Conservation (phyloP, 2,113 vertebrate species). For the Ceyx cyanopectus region DNA sequence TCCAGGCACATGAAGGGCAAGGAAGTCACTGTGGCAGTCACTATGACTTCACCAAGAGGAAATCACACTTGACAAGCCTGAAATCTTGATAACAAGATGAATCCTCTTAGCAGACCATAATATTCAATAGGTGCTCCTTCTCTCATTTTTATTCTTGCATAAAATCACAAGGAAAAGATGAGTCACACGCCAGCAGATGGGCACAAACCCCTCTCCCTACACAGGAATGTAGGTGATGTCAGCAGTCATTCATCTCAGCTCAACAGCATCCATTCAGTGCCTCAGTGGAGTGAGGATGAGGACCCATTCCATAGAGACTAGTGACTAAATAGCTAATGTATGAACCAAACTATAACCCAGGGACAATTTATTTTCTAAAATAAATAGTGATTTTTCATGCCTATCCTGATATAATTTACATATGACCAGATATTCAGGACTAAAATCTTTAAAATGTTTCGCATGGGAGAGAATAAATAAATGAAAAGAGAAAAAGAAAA, state of each 20-base stretch:
- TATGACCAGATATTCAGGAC: not conserved
- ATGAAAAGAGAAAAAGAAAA: not conserved
- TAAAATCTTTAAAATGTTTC: not conserved
- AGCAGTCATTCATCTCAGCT: constrained; percentile 30
- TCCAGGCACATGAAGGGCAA: not conserved
- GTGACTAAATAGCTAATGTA: not conserved
- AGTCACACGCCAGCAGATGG: constrained; percentile 56
- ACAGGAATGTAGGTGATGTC: constrained; percentile 16
- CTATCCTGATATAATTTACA: not conserved
- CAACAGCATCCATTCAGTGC: not conserved
- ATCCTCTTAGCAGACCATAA: not conserved
- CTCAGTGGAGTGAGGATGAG: not conserved
- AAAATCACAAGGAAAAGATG: constrained; percentile 32
- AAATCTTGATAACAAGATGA: not conserved
- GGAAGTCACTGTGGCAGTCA: not conserved
- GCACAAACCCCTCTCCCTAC: not conserved
- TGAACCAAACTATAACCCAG: not conserved
- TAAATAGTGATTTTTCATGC: not conserved
- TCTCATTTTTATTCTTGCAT: not conserved
- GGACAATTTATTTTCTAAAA: not conserved
- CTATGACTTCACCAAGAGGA: not conserved
- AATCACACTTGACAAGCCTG: not conserved
- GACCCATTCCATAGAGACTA: not conserved
- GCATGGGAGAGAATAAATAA: not conserved
- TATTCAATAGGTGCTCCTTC: not conserved